These are phyloP conservation scores for Ceratitis capitata DNA, from an alignment of 1,140 invertebrate genomes.

Conservation along the genomic window DNA sequence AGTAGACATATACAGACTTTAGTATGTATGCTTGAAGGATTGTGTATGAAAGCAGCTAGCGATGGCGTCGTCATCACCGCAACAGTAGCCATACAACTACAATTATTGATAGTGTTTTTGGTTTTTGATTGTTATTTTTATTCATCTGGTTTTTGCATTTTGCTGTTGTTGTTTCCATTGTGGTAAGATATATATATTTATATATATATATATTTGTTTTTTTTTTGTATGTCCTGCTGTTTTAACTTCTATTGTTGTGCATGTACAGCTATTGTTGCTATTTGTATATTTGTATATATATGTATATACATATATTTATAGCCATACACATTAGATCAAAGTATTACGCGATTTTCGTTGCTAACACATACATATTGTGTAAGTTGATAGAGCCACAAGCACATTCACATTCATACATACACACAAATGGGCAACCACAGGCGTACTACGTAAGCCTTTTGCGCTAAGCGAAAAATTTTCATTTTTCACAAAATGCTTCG, in stretches of 20 bases:
- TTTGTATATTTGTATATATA: background rate
- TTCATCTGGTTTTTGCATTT: background rate
- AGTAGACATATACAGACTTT: background rate
- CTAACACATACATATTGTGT: background rate
- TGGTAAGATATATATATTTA: no score
- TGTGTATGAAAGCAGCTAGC: slow-evolving; percentile 6
- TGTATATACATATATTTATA: background rate
- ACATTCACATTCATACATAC: background rate
- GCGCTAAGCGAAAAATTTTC: background rate
- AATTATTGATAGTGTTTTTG: background rate
- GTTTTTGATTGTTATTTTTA: background rate
- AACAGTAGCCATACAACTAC: background rate
- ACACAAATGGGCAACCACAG: background rate
- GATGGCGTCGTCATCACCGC: background rate
- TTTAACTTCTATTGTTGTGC: background rate
- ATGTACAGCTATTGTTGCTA: background rate
- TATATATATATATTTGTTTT: no score
- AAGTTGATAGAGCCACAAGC: background rate
- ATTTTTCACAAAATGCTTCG: background rate
- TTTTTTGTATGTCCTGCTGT: no score
- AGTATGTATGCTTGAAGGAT: background rate
- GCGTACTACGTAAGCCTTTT: slow-evolving; percentile 6
- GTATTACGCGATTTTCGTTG: slow-evolving; percentile 10
- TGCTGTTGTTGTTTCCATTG: background rate
- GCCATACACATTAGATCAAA: background rate